phyloP scores from a whole-genome alignment of 2,113 vertebrate genomes.

The Engystomops pustulosus region DNA sequence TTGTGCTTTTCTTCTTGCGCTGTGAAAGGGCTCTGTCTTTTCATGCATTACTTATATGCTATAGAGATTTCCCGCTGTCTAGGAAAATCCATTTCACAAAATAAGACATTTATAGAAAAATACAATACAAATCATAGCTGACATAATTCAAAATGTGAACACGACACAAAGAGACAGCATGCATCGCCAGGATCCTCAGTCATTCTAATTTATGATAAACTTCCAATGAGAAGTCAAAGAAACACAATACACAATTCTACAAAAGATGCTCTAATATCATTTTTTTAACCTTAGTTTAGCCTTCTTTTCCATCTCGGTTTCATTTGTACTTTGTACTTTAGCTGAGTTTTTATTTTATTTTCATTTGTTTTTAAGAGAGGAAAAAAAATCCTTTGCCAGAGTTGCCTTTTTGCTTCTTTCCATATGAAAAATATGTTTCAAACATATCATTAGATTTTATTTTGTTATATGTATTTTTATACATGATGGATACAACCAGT shows the following conservation, averaged over 20 bases:
- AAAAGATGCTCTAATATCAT: background rate
- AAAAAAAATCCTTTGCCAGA: no score
- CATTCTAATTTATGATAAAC: slow-evolving; percentile 44
- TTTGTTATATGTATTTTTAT: no score
- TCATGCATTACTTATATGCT: slow-evolving; percentile 46
- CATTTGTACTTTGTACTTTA: background rate
- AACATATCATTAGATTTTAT: no score
- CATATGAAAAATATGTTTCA: no score
- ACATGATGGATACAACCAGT: no score
- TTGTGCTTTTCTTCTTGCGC: slow-evolving; percentile 8
- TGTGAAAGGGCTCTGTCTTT: slow-evolving; percentile 23
- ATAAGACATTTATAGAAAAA: slow-evolving; percentile 31
- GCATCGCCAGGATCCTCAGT: slow-evolving; percentile 30
- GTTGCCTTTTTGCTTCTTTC: no score
- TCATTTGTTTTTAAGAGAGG: background rate
- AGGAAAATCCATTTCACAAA: slow-evolving; percentile 28
- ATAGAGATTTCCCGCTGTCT: slow-evolving; percentile 41
- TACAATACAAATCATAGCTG: slow-evolving; percentile 44
- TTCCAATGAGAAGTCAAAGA: slow-evolving; percentile 18
- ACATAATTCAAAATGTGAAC: slow-evolving; percentile 37
- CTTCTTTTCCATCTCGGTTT: background rate
- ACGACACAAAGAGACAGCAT: slow-evolving; percentile 20
- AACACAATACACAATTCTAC: background rate
- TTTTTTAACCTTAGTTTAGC: background rate
- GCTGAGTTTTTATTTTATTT: background rate